Evolutionary conservation across 2,888 invertebrate genomes (phyloP), one percentile per base, ranked within the genome.

Genomic region (Brachyopa scutellaris): DNA sequence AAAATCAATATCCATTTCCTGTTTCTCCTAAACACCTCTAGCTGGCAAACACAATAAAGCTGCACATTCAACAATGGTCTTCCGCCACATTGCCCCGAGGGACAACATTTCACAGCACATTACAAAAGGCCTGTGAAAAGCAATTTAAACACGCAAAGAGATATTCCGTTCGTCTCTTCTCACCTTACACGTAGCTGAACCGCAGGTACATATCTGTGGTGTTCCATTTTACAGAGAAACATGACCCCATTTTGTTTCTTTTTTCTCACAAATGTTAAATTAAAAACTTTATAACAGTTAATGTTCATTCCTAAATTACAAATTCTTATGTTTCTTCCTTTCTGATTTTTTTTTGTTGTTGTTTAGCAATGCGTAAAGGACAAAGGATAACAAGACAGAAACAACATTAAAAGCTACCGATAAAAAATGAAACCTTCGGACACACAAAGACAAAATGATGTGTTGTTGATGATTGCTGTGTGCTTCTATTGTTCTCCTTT

Each of bases 391-490:
- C 47, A 33, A 8, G n/a, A 5, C 8, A 33, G 8, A 33, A 49
- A 11, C 38, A 38, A 6, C 8, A 2, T n/a, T 29, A 49, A 49
- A 49, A 38, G 62, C 23, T 5, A 45, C 23, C 36, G 36, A 61
- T 47, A 61, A 47, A 59, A 61, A 33, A 13, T n/a, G 6, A 26
- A 3, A 49, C 36, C 62, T 29, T 38, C 23, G 36, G 36, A 49
- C 62, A 49, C 47, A 47, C 19, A 33, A 64, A 49, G 17, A 64
- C 47, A 64, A 49, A 49, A 64, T 17, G 23, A 23, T 49, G 49
- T 49, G 13, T 47, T 15, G 33, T 23, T 59, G 61, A 40, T 61
- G 31, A 6, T 6, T 5, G 26, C 26, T 26, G 6, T 45, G 17
- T 19, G n/a, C 15, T 29, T 9, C 9, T 11, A 33, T 64, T 49